Base-by-base conservation (phyloP, 1,140 invertebrate species). In the Eueides isabella region DNA sequence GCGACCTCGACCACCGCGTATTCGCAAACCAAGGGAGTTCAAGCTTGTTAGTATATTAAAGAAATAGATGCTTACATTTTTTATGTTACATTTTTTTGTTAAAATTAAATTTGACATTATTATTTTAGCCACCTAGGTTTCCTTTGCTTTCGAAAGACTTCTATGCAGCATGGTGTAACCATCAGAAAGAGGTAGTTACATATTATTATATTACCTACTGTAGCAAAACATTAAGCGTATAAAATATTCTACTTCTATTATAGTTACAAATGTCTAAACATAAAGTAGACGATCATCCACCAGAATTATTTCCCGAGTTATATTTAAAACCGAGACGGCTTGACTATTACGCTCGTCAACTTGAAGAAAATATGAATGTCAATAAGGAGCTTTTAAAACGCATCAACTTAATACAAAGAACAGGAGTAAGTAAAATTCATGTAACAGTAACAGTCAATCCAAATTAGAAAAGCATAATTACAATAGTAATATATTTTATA, bases 351-450 rank as follows among this genome's bases (percentile, higher is more conserved):
- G 90, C 90, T 1, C 76, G 80, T 1, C 86, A 91, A 68, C 73
- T 93, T 1, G 89, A 93, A 48, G 80, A 90, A 11, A 93, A 88
- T 65, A 91, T 93, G 87, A 86, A 81, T 29, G 88, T 91, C 12
- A 93, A 93, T 72, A 91, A 90, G 31, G 90, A 92, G 31, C 78
- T 93, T 2, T 74, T 93, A 1, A 92, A 91, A 67, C 80, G 82
- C n/a, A 93, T 93, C 61, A 91, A 91, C 71, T 67, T 85, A 6
- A 92, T 93, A 79, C 91, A 93, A 63, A 83, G 89, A 31, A 91
- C 86, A 71, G 91, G 91, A 38, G 91, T 92, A 67, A 77, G 80
- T 70, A 19, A 1, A 38, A 38, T 38, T n/a, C n/a, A 31, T 31
- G 30, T 31, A 0, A 31, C 30, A 6, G 30, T 31, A 7, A 31